A percentile compares a stretch with the other conserved stretches of the same genome.
Conservation (phyloP, 1,140 invertebrate genomes). For the Sarcophaga peregrina region DNA sequence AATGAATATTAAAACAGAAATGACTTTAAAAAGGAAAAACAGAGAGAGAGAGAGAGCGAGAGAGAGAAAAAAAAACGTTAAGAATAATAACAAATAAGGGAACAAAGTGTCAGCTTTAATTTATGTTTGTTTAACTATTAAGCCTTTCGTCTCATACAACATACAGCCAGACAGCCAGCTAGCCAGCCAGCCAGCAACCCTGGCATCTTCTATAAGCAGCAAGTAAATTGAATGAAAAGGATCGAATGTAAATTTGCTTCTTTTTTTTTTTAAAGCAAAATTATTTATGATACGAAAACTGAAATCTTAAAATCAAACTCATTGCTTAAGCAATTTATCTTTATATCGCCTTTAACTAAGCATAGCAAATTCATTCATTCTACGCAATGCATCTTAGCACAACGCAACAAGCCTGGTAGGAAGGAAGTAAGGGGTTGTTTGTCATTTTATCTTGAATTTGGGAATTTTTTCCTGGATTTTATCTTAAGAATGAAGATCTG, state of each 20-base stretch:
- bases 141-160: conserved; percentile 36
- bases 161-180: neutral
- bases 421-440: neutral
- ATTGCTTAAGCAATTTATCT: conserved; percentile 1
- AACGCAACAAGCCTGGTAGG: neutral
- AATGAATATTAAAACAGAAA: neutral
- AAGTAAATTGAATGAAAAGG: conserved; percentile 29
- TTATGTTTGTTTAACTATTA: conserved; percentile 52
- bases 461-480: no score
- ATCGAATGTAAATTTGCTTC: conserved; percentile 42
- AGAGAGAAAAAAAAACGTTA: neutral
- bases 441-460: neutral
- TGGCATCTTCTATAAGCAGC: conserved; percentile 9
- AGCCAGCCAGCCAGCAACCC: neutral
- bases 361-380: conserved; percentile 20
- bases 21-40: neutral
- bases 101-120: conserved; percentile 51
- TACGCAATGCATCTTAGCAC: neutral
- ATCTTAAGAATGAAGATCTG: no score
- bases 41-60: neutral
- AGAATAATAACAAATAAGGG: neutral
- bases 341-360: conserved; percentile 21
- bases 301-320: conserved; percentile 21
- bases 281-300: conserved; percentile 31
- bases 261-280: conserved; percentile 19